Conservation (phyloP, 1,140 invertebrate species). For the Eubasilissa regina region DNA sequence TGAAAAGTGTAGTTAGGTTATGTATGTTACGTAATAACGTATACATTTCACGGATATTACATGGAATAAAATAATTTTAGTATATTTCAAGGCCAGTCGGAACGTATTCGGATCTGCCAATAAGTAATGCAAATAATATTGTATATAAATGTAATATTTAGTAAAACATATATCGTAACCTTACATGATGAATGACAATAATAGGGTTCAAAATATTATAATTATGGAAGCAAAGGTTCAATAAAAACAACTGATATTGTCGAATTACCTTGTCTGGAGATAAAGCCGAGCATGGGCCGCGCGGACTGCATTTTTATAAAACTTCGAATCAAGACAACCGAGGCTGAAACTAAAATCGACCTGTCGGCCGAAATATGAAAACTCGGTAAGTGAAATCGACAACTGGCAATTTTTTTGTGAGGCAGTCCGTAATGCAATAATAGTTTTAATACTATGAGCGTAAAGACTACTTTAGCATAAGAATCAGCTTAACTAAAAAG, state of each 20-base stretch:
- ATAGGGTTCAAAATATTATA: background rate
- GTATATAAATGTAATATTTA: background rate
- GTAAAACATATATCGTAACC: background rate
- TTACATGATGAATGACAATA: too few relatives aligned
- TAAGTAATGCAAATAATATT: background rate
- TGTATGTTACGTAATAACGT: conserved; percentile 6
- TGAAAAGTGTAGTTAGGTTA: background rate
- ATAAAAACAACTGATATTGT: background rate
- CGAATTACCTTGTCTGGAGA: conserved; percentile 33
- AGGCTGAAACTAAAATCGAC: background rate
- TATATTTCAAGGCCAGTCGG: too few relatives aligned
- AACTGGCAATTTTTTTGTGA: background rate
- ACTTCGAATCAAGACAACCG: background rate
- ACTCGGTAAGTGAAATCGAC: background rate
- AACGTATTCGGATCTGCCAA: background rate
- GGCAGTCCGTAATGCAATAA: too few relatives aligned
- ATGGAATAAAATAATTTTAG: too few relatives aligned
- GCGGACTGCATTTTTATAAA: conserved; percentile 32
- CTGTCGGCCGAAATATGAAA: background rate
- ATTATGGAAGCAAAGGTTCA: background rate
- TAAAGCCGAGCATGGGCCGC: background rate
- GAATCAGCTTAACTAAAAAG: too few relatives aligned
- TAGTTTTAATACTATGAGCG: too few relatives aligned
- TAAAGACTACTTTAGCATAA: too few relatives aligned
- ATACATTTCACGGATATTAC: background rate